Percentiles rank a stretch among this genome's conserved stretches.
These are phyloP conservation scores for Xylocampa areola DNA, from an alignment of 2,888 invertebrate genomes.

Conservation along the genomic window DNA sequence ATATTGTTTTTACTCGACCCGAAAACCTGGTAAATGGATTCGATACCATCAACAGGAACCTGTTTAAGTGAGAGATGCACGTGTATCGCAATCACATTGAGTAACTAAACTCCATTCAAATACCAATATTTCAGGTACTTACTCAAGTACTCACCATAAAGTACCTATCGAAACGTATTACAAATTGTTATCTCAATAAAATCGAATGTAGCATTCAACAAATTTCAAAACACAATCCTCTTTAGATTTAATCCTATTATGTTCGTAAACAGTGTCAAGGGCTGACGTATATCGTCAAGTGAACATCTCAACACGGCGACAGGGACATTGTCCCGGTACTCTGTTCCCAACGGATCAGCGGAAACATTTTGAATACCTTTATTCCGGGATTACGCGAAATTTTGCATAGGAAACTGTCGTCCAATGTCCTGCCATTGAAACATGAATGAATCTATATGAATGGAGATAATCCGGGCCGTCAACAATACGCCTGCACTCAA, in stretches of 20 bases:
- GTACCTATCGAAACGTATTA: conserved; percentile 42
- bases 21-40: neutral
- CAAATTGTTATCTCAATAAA: conserved; percentile 57
- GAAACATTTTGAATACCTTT: conserved; percentile 84
- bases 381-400: conserved; percentile 87
- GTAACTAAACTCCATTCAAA: conserved; percentile 14
- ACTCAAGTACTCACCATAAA: conserved; percentile 22
- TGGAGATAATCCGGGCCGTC: conserved; percentile 71
- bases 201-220: conserved; percentile 64
- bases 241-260: conserved; percentile 85
- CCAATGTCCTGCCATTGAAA: conserved; percentile 79
- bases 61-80: conserved; percentile 4
- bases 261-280: conserved; percentile 78
- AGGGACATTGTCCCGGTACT: conserved; percentile 68
- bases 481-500: conserved; percentile 77
- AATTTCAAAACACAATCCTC: conserved; percentile 73
- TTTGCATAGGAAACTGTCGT: conserved; percentile 88
- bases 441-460: conserved; percentile 73
- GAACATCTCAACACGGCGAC: conserved; percentile 75
- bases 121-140: conserved; percentile 23
- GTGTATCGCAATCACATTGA: conserved; percentile 27
- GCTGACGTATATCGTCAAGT: conserved; percentile 82
- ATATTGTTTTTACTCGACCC: conserved; percentile 2
- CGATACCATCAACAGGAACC: neutral
- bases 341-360: conserved; percentile 70